phyloP scores from a whole-genome alignment of 2,113 vertebrate genomes.

The Aphelocoma coerulescens region DNA sequence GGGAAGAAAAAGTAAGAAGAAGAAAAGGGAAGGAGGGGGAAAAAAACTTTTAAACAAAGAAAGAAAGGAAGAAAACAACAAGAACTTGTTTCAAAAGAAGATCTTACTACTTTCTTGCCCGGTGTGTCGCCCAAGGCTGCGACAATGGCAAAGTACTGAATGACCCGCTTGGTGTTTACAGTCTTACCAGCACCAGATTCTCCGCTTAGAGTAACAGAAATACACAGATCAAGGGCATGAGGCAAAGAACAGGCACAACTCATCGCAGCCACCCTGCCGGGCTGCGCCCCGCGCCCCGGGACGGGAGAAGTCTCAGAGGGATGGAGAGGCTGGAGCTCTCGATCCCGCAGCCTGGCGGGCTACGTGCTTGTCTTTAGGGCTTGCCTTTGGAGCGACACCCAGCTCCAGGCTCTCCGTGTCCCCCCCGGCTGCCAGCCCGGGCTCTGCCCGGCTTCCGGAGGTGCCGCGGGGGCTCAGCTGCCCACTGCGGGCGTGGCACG shows the following conservation, averaged over 20 bases:
- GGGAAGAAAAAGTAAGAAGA: not conserved
- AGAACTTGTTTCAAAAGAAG: conserved; percentile 51
- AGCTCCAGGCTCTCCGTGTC: not conserved
- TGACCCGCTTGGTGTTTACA: conserved; percentile 97
- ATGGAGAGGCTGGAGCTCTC: rapidly evolving
- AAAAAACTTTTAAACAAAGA: not conserved
- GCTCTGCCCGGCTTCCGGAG: not conserved
- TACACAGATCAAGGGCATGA: conserved; percentile 73
- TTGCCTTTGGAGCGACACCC: not conserved
- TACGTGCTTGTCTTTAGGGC: not conserved
- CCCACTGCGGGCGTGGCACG: not conserved
- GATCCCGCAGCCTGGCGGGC: not conserved
- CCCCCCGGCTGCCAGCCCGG: not conserved
- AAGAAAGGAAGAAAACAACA: conserved; percentile 41
- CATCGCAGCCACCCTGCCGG: not conserved
- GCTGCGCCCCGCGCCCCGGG: not conserved
- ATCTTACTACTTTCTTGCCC: conserved; percentile 85
- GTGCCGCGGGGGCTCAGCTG: not conserved
- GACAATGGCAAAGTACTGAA: conserved; percentile 98
- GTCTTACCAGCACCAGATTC: conserved; percentile 98
- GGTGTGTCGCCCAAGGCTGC: conserved; percentile 89
- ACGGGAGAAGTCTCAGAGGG: rapidly evolving
- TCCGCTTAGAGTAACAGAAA: conserved; percentile 88
- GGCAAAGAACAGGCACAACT: conserved; percentile 43
- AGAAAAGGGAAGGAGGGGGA: not conserved